phyloP scores from a whole-genome alignment of 2,113 vertebrate genomes.

The Limanda limanda region DNA sequence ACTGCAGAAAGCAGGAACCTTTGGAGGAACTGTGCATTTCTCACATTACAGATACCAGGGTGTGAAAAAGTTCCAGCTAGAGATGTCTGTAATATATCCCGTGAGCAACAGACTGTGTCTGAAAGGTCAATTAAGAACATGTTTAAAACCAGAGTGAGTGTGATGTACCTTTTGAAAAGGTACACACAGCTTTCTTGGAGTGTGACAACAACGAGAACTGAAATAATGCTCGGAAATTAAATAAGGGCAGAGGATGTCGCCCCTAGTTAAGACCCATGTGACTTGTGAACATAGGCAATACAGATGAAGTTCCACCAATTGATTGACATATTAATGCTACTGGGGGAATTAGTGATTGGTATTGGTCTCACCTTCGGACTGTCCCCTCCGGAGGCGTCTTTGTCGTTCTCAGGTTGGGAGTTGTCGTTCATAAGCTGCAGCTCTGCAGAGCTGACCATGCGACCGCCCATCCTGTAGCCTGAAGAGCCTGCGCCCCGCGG shows the following conservation, averaged over 20 bases:
- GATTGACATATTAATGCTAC: not conserved
- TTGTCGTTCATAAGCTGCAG: slow-evolving; percentile 92
- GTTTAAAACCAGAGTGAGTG: not conserved
- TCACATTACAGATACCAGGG: not conserved
- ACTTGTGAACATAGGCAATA: not conserved
- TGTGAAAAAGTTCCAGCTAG: too few relatives aligned
- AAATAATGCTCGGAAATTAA: not conserved
- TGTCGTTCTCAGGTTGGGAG: slow-evolving; percentile 95
- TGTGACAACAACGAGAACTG: not conserved
- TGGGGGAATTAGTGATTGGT: not conserved
- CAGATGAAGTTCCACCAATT: too few relatives aligned
- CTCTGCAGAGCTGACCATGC: slow-evolving; percentile 88
- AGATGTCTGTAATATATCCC: not conserved
- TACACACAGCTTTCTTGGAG: not conserved
- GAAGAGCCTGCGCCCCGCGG: slow-evolving; percentile 94
- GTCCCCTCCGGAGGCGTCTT: slow-evolving; percentile 94
- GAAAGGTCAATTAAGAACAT: not conserved
- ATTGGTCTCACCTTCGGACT: slow-evolving; percentile 91
- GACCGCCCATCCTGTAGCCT: slow-evolving; percentile 92
- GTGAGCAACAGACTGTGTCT: not conserved
- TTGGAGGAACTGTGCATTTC: not conserved
- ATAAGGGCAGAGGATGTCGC: not conserved
- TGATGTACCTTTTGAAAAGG: not conserved
- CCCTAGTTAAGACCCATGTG: too few relatives aligned
- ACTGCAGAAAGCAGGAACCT: too few relatives aligned